These are phyloP conservation scores for Azorinus chamasolen DNA, from an alignment of 2,888 invertebrate species.

Conservation along the genomic window DNA sequence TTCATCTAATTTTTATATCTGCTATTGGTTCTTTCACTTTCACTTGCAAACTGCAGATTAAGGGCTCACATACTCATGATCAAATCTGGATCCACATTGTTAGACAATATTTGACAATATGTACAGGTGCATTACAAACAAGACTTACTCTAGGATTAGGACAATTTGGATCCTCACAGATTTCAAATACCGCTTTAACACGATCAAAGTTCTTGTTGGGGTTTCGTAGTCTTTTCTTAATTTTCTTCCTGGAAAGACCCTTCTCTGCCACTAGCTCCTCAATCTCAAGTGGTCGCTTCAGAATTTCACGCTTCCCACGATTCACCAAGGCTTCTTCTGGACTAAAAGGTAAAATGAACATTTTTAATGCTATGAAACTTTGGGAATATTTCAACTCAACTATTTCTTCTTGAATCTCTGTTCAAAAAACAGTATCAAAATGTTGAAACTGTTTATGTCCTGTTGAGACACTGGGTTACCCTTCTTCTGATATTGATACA, in stretches of 20 bases:
- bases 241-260: conserved; percentile 91
- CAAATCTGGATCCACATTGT: not conserved
- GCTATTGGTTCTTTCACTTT: not conserved
- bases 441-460: too few species aligned
- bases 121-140: not conserved
- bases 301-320: conserved; percentile 89
- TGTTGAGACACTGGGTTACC: too few species aligned
- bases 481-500: too few species aligned
- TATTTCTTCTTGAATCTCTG: too few species aligned
- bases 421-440: too few species aligned
- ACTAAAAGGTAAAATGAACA: conserved; percentile 27
- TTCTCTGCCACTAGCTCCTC: conserved; percentile 69
- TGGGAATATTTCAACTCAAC: not conserved
- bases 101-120: not conserved
- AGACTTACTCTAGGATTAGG: conserved; percentile 77
- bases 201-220: conserved; percentile 88
- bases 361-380: not conserved
- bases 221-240: conserved; percentile 93
- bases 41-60: not conserved
- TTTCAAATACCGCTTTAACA: conserved; percentile 74
- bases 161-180: conserved; percentile 75
- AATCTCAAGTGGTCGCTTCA: conserved; percentile 75
- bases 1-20: conserved; percentile 2
- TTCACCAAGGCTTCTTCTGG: conserved; percentile 87
- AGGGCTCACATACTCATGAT: not conserved